Evolutionary conservation across 2,888 invertebrate species (phyloP).

Genomic region (Laspeyria flexula): DNA sequence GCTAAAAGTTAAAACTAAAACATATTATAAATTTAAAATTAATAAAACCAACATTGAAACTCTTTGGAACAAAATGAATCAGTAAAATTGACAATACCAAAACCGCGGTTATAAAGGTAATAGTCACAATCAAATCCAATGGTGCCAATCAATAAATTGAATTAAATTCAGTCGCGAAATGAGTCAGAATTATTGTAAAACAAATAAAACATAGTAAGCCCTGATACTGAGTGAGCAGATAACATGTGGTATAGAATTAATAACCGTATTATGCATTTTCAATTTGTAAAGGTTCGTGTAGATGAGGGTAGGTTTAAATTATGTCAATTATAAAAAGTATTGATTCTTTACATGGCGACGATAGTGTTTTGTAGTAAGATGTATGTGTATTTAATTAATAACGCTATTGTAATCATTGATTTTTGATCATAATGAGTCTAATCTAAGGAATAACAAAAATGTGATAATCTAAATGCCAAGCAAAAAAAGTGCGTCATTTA

Average conservation of each 20-base stretch:
- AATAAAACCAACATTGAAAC: neutral
- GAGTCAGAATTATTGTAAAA: constrained; percentile 17
- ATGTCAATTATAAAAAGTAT: neutral
- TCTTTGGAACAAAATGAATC: neutral
- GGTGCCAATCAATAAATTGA: constrained; percentile 11
- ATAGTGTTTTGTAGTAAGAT: no score
- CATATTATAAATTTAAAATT: no score
- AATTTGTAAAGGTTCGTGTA: constrained; percentile 2
- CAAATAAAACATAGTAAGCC: constrained; percentile 27
- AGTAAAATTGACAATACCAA: constrained; percentile 1
- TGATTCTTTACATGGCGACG: no score
- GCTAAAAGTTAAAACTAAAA: no score
- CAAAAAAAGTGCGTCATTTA: no score
- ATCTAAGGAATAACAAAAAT: no score
- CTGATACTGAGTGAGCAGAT: constrained; percentile 18
- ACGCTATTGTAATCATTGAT: no score
- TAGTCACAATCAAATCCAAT: constrained; percentile 1
- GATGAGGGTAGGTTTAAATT: neutral
- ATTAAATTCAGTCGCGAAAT: constrained; percentile 25
- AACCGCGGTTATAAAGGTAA: constrained; percentile 5
- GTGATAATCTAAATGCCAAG: no score
- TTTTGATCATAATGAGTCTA: no score
- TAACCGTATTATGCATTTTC: constrained; percentile 12
- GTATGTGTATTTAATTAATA: no score
- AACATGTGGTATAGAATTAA: constrained; percentile 21